Evolutionary conservation across 2,113 vertebrate genomes (phyloP).

Genomic region (Ammodytes marinus): DNA sequence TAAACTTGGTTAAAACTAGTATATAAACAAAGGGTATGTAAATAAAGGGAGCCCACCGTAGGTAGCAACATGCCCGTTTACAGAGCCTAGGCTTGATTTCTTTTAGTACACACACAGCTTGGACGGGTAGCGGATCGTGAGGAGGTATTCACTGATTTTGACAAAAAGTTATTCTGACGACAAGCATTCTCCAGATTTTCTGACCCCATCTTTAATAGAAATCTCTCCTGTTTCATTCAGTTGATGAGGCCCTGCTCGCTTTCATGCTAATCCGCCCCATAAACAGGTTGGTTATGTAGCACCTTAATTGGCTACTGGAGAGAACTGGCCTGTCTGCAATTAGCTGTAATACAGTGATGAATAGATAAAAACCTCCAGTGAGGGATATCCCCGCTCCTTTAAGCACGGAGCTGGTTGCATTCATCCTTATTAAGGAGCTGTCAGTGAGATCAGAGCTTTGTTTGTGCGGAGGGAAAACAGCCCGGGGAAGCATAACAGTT

Average conservation of each 20-base stretch:
- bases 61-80: too few species aligned
- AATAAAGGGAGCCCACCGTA: too few species aligned
- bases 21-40: too few species aligned
- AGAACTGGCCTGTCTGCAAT: constrained; percentile 14
- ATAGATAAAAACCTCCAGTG: constrained; percentile 17
- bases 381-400: constrained; percentile 17
- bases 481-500: background rate
- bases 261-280: constrained; percentile 23
- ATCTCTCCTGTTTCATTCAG: background rate
- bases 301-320: constrained; percentile 60
- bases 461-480: constrained; percentile 7
- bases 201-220: background rate
- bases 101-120: too few species aligned
- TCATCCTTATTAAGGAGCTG: constrained; percentile 37
- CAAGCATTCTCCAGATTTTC: too few species aligned
- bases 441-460: constrained; percentile 20
- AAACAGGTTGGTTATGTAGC: constrained; percentile 28
- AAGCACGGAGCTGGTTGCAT: constrained; percentile 23
- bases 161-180: too few species aligned
- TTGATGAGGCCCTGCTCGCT: constrained; percentile 13
- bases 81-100: too few species aligned
- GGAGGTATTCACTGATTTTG: too few species aligned
- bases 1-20: too few species aligned
- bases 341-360: constrained; percentile 41
- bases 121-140: too few species aligned